Conservation (phyloP, 1,140 invertebrate genomes). For the Bicyclus anynana region DNA sequence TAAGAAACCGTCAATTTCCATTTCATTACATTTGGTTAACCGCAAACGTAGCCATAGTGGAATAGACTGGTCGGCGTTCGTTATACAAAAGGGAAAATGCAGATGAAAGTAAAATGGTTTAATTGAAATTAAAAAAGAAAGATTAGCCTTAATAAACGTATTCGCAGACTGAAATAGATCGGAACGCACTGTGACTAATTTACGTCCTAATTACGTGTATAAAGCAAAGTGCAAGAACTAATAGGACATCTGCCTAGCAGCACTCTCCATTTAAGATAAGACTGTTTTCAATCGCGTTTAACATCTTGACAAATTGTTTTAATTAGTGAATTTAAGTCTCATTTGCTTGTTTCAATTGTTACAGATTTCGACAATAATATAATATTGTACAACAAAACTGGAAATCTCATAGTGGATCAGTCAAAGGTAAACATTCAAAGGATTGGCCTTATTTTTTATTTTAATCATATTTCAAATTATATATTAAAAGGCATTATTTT, state of each 20-base stretch:
- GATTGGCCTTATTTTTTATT: no score
- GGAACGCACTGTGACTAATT: constrained; percentile 11
- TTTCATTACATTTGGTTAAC: constrained; percentile 21
- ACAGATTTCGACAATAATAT: not conserved
- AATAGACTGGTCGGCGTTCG: not conserved
- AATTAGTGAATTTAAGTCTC: not conserved
- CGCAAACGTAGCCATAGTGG: constrained; percentile 16
- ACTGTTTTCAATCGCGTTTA: not conserved
- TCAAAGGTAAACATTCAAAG: constrained; percentile 5
- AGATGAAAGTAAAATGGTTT: constrained; percentile 15
- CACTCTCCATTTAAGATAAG: not conserved
- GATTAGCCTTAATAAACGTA: constrained; percentile 13
- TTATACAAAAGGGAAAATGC: constrained; percentile 4
- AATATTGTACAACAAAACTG: not conserved
- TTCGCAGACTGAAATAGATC: constrained; percentile 12
- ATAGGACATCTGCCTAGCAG: not conserved
- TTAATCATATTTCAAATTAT: no score
- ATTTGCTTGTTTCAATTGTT: constrained; percentile 1
- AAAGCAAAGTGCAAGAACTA: constrained; percentile 10
- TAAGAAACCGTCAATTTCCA: constrained; percentile 18
- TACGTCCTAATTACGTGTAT: constrained; percentile 1
- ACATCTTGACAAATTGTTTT: no score
- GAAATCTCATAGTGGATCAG: not conserved
- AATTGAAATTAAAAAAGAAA: constrained; percentile 17
- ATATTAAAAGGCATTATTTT: no score